phyloP scores from a whole-genome alignment of 2,797 vertebrate genomes.

The Eleutherodactylus coqui region DNA sequence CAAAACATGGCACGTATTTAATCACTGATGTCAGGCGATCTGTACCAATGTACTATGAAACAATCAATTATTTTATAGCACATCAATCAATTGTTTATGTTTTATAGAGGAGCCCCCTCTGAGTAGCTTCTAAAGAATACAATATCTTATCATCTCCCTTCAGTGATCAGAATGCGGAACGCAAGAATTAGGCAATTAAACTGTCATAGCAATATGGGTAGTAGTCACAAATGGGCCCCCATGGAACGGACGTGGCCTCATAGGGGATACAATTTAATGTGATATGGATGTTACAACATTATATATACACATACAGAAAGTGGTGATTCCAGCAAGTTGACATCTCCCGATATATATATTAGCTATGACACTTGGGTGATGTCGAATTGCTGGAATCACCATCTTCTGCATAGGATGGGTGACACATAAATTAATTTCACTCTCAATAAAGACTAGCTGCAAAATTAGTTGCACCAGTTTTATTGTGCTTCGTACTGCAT shows the following conservation, averaged over 20 bases:
- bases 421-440: too few species aligned
- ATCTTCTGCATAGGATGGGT: too few species aligned
- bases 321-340: too few species aligned
- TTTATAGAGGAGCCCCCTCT: background rate
- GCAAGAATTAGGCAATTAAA: background rate
- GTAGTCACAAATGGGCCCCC: background rate
- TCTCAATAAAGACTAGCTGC: too few species aligned
- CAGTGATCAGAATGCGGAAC: background rate
- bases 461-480: too few species aligned
- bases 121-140: slow-evolving; percentile 1
- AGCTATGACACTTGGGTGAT: too few species aligned
- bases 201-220: background rate
- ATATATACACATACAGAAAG: too few species aligned
- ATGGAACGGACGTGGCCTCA: background rate
- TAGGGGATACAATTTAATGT: too few species aligned
- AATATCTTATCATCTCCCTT: background rate
- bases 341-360: too few species aligned
- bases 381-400: too few species aligned
- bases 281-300: too few species aligned
- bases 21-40: background rate
- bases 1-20: slow-evolving; percentile 22
- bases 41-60: background rate
- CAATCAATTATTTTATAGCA: slow-evolving; percentile 6
- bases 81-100: slow-evolving; percentile 14
- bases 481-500: too few species aligned